These are phyloP conservation scores for Tipula confusa DNA, from an alignment of 2,888 invertebrate species.

Conservation along the genomic window DNA sequence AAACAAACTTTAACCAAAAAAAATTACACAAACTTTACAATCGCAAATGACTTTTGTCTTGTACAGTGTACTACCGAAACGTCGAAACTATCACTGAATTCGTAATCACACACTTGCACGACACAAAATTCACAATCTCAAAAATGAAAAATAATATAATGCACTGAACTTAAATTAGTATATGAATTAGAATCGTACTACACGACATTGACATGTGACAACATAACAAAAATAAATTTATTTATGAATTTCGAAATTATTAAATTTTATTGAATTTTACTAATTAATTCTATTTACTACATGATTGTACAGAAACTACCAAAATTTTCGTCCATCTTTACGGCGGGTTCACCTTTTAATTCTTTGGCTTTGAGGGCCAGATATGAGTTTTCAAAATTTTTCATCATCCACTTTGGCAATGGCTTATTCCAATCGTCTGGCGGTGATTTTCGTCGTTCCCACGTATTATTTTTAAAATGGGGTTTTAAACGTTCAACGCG, in stretches of 20 bases:
- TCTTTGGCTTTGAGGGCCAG: conserved; percentile 62
- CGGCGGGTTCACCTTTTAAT: conserved; percentile 49
- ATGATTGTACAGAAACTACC: conserved; percentile 13
- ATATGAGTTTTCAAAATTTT: conserved; percentile 63
- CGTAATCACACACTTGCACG: no score
- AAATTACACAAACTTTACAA: not conserved
- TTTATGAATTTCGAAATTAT: not conserved
- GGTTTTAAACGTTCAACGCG: conserved; percentile 59
- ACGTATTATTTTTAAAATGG: conserved; percentile 70
- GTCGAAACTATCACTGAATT: not conserved
- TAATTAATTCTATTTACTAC: no score
- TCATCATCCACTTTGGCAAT: conserved; percentile 68
- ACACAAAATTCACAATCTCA: no score
- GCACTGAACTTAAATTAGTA: not conserved
- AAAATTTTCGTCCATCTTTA: not conserved
- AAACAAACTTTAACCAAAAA: not conserved
- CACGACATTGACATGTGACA: not conserved
- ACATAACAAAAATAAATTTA: not conserved
- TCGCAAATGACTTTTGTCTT: not conserved
- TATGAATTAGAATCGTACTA: not conserved
- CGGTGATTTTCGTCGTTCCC: conserved; percentile 70
- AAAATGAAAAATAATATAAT: not conserved
- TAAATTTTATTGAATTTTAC: not conserved
- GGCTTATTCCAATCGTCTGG: conserved; percentile 79
- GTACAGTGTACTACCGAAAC: not conserved